Evolutionary conservation across 2,113 vertebrate species (phyloP), one percentile per base, ranked within the genome.

Genomic region (Cyanocitta stelleri): DNA sequence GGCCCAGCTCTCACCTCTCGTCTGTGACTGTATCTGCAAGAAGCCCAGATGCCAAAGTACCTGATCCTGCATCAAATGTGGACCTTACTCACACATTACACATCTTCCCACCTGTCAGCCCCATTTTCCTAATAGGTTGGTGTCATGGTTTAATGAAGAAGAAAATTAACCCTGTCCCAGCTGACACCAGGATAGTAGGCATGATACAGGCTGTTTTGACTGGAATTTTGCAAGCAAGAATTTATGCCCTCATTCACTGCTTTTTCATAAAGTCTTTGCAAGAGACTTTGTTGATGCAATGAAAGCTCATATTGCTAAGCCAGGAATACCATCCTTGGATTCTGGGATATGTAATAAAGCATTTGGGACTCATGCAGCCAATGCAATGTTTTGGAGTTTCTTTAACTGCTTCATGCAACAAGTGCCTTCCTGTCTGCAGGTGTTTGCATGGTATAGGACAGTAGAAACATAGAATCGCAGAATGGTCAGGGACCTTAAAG

Each of bases 11-110:
- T 55, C 59, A 9, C 14, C 30, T 84, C 18, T 23, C 26, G 6
- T 26, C 19, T 43, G 20, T 35, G 80, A 33, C n/a, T 80, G 27
- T 11, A 9, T 6, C 43, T 82, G n/a, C 56, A 87, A 87, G 33
- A 75, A 92, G 9, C 10, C 43, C 33, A n/a, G 30, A 61, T 1
- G 0, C 3, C 8, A 4, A 52, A 81, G 16, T 2, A 72, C 15
- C 3, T 24, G 35, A 72, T 59, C 23, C 32, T 54, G 15, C 33
- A 89, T 52, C 44, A 48, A 56, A 59, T 0, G 0, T 7, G 63
- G 29, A 4, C 0, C 0, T 44, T 75, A 39, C 12, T 61, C 51
- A 83, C 11, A 54, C 48, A 6, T 67, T 35, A 14, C 21, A n/a
- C 37, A 48, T 18, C 43, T 61, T 64, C 55, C 46, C 2, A 5